Evolutionary conservation across 2,113 vertebrate genomes (phyloP).

Genomic region (Mesocricetus auratus): DNA sequence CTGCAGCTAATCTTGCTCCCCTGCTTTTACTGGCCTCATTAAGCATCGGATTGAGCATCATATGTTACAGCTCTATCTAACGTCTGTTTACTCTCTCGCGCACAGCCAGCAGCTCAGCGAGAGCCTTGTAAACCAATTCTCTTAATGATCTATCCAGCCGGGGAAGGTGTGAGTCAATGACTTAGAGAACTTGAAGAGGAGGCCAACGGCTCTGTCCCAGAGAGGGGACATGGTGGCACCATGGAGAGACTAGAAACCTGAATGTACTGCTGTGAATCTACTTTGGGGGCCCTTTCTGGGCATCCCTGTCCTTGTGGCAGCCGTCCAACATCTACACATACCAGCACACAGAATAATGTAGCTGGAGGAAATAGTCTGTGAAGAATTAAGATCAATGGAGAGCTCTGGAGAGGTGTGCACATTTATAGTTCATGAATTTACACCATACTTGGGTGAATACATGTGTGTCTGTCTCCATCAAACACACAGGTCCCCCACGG

Average conservation of each 20-base stretch:
- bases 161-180: constrained; percentile 34
- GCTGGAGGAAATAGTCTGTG: background rate
- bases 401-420: background rate
- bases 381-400: background rate
- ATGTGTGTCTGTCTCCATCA: background rate
- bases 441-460: background rate
- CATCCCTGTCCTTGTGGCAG: background rate
- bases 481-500: background rate
- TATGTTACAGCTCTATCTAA: constrained; percentile 69
- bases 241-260: accelerated
- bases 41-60: constrained; percentile 69
- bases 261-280: background rate
- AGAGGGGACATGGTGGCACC: accelerated
- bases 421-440: background rate
- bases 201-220: background rate
- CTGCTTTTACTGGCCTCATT: constrained; percentile 78
- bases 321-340: accelerated
- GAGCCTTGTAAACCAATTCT: constrained; percentile 75
- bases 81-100: constrained; percentile 65
- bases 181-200: background rate
- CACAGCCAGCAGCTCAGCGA: constrained; percentile 71
- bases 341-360: accelerated
- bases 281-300: background rate
- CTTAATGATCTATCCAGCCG: constrained; percentile 67
- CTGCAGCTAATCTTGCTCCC: constrained; percentile 65